phyloP scores from a whole-genome alignment of 2,113 vertebrate species.

The Sinocyclocheilus rhinocerous region DNA sequence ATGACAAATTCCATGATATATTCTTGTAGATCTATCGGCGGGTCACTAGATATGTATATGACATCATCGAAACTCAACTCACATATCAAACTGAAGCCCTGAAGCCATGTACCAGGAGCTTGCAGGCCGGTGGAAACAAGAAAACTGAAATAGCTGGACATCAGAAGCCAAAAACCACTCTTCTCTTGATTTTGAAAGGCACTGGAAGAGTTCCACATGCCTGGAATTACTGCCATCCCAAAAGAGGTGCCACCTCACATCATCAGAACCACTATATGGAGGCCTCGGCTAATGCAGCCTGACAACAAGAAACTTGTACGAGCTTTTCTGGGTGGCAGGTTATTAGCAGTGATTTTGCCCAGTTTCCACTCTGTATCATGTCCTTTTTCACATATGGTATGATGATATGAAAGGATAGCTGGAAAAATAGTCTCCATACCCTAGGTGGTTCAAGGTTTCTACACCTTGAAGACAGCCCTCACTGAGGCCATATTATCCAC shows the following conservation, averaged over 20 bases:
- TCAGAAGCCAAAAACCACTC: slow-evolving; percentile 7
- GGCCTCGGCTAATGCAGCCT: slow-evolving; percentile 4
- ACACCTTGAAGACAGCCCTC: background rate
- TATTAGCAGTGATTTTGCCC: slow-evolving; percentile 9
- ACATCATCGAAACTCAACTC: background rate
- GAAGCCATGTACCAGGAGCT: background rate
- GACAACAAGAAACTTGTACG: slow-evolving; percentile 20
- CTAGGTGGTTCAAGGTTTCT: background rate
- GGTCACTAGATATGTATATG: background rate
- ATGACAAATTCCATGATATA: background rate
- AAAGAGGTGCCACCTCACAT: slow-evolving; percentile 18
- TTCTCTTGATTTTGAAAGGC: slow-evolving; percentile 5
- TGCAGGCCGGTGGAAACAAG: background rate
- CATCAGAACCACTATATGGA: background rate
- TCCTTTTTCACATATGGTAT: background rate
- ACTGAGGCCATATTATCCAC: background rate
- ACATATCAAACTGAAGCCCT: background rate
- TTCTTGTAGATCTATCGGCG: background rate
- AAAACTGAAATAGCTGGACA: slow-evolving; percentile 22
- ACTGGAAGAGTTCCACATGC: slow-evolving; percentile 9
- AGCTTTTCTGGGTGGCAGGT: slow-evolving; percentile 18
- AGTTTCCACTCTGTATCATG: slow-evolving; percentile 10
- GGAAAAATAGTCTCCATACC: background rate
- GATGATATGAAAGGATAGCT: slow-evolving; percentile 20
- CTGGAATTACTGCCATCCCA: slow-evolving; percentile 17